A percentile compares a stretch with the other conserved stretches of the same genome.
phyloP scores from a whole-genome alignment of 2,888 invertebrate species.

The Cheilosia urbana region DNA sequence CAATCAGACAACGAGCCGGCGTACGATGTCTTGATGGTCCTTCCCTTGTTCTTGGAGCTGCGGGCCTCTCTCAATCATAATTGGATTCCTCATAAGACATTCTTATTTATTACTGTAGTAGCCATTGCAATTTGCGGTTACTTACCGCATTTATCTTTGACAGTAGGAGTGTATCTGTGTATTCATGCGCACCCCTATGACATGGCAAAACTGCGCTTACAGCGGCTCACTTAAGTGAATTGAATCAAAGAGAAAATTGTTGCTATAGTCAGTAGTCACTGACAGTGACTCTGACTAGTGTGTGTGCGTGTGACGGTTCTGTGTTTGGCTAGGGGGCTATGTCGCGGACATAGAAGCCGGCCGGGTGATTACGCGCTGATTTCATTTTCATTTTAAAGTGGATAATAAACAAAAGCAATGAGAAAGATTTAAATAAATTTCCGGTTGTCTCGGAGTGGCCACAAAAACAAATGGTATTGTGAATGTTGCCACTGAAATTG shows the following conservation, averaged over 20 bases:
- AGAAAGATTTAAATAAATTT: slow-evolving; percentile 58
- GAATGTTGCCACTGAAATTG: slow-evolving; percentile 42
- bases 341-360: slow-evolving; percentile 37
- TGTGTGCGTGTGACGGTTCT: not conserved
- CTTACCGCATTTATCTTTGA: slow-evolving; percentile 49
- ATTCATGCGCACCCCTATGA: slow-evolving; percentile 34
- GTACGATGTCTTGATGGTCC: slow-evolving; percentile 1
- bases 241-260: slow-evolving; percentile 36
- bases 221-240: slow-evolving; percentile 54
- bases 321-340: not conserved
- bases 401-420: slow-evolving; percentile 59
- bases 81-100: slow-evolving; percentile 54
- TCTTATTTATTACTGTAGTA: slow-evolving; percentile 26
- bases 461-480: slow-evolving; percentile 21
- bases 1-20: slow-evolving; percentile 25
- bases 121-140: slow-evolving; percentile 46
- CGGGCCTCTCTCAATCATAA: slow-evolving; percentile 34
- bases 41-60: slow-evolving; percentile 20
- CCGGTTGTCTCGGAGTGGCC: slow-evolving; percentile 47
- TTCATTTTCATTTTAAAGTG: slow-evolving; percentile 67
- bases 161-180: not conserved
- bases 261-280: not conserved
- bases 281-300: not conserved
- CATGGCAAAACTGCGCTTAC: slow-evolving; percentile 33
- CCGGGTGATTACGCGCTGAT: slow-evolving; percentile 57